Evolutionary conservation across 2,797 vertebrate genomes (phyloP).

Genomic region (Heterohyrax brucei): DNA sequence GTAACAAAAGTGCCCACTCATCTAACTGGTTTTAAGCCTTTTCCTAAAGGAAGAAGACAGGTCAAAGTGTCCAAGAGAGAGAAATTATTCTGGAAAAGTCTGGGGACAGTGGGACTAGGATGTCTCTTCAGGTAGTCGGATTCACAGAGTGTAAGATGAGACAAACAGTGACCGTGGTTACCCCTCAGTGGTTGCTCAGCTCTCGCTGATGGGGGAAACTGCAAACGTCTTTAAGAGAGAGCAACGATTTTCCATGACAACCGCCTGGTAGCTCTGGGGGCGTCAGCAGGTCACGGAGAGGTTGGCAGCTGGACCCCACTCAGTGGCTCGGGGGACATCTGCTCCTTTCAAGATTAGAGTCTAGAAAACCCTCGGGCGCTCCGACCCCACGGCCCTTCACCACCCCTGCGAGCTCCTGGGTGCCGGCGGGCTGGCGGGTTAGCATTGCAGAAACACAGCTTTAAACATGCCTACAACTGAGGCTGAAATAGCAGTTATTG

Average conservation of each 20-base stretch:
- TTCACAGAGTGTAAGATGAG: neutral
- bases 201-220: neutral
- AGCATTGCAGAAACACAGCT: neutral
- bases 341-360: neutral
- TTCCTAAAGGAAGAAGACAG: neutral
- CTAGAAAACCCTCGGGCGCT: neutral
- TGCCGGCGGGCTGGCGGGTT: neutral
- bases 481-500: neutral
- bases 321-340: neutral
- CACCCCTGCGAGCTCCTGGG: too few species aligned
- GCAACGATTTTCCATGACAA: neutral
- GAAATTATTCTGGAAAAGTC: neutral
- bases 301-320: neutral
- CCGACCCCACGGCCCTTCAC: neutral
- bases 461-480: neutral
- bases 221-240: conserved; percentile 40
- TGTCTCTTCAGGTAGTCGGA: neutral
- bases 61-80: neutral
- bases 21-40: neutral
- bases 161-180: neutral
- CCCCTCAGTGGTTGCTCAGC: neutral
- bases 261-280: too few species aligned
- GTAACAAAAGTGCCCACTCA: neutral
- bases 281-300: too few species aligned
- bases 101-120: neutral